Conservation (phyloP, 2,888 invertebrate genomes). For the Didymodactylos carnosus region DNA sequence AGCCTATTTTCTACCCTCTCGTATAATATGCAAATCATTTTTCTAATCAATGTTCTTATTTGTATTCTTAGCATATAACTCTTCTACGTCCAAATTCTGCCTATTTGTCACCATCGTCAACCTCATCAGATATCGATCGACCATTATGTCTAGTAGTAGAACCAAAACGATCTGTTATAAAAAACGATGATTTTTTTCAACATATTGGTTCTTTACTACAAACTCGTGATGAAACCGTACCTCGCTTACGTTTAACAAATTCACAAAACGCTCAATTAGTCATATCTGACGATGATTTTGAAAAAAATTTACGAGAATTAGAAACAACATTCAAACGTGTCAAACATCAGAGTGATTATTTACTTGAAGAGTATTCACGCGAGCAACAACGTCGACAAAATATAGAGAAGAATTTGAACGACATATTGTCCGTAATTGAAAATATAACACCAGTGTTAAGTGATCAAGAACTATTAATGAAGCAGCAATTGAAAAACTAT, state of each 20-base stretch:
- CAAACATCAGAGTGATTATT: not conserved
- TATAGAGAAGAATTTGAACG: not conserved
- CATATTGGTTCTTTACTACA: not conserved
- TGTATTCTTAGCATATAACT: not conserved
- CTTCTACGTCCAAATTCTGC: not conserved
- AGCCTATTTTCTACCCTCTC: too few species aligned
- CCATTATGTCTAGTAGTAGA: too few species aligned
- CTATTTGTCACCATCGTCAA: too few species aligned
- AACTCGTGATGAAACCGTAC: not conserved
- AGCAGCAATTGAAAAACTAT: not conserved
- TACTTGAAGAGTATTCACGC: not conserved
- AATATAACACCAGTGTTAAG: not conserved
- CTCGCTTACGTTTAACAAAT: not conserved
- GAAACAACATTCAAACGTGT: not conserved
- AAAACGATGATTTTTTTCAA: not conserved
- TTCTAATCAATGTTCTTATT: too few species aligned
- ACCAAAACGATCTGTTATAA: not conserved
- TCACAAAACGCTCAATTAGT: not conserved
- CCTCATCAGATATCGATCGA: too few species aligned
- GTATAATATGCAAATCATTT: too few species aligned
- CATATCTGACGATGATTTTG: not conserved
- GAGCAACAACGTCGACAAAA: not conserved
- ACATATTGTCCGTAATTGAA: not conserved
- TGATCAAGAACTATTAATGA: not conserved
- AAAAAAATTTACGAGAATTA: not conserved